Evolutionary conservation across 2,888 invertebrate species (phyloP).

Genomic region (Drosophila vallismaia): DNA sequence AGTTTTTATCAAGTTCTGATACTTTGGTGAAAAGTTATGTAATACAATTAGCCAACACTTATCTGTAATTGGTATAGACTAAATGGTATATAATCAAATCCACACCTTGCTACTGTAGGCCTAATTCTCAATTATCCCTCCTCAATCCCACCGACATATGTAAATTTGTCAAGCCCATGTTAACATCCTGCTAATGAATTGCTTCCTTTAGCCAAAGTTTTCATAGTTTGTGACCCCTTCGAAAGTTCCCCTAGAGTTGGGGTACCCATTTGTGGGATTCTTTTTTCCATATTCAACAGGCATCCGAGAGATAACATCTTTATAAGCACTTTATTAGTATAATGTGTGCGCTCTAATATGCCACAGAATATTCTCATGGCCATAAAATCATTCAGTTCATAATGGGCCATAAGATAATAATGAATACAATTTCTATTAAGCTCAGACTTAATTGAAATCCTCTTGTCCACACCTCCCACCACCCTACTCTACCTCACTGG

Average conservation of each 20-base stretch:
- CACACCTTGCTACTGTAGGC: conserved; percentile 34
- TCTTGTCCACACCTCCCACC: background rate
- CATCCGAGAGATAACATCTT: conserved; percentile 11
- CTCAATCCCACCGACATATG: conserved; percentile 34
- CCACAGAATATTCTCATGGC: conserved; percentile 19
- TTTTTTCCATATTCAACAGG: conserved; percentile 20
- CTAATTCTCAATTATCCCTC: conserved; percentile 33
- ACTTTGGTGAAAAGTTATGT: conserved; percentile 9
- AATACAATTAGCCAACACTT: conserved; percentile 22
- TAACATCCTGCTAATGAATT: conserved; percentile 35
- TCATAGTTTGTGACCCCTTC: conserved; percentile 15
- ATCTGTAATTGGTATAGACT: conserved; percentile 6
- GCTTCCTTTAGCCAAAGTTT: conserved; percentile 12
- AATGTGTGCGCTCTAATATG: conserved; percentile 22
- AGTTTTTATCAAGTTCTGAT: background rate
- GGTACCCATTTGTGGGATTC: conserved; percentile 23
- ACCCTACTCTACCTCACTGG: background rate
- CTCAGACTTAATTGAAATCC: conserved; percentile 36
- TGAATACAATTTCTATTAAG: conserved; percentile 38
- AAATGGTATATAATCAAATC: conserved; percentile 13
- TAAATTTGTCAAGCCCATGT: conserved; percentile 30
- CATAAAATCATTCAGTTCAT: conserved; percentile 36
- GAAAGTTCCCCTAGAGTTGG: background rate
- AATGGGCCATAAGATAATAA: conserved; percentile 41
- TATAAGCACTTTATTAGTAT: conserved; percentile 30